Evolutionary conservation across 1,140 invertebrate species (phyloP), one percentile per base, ranked within the genome.

Genomic region (Paracyclopina nana): DNA sequence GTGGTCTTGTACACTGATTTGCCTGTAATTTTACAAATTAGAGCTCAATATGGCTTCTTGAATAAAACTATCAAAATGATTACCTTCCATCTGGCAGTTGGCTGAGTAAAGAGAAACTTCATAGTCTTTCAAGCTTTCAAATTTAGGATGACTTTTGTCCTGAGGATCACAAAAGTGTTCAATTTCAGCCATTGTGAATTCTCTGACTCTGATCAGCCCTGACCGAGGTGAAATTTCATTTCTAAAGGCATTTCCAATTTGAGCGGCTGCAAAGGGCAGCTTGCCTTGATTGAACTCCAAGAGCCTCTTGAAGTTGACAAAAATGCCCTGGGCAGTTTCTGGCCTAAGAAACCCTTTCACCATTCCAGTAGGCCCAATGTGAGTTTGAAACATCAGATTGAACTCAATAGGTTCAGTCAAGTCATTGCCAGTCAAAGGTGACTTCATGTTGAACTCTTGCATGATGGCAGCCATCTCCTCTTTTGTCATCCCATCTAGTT

Each of bases 151-250:
- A 53, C 70, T 73, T 60, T 97, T 95, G 53, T 82, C 71, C 2
- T 57, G 64, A 1, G 91, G 85, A 67, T 98, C 90, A 68, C 92
- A 94, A 65, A 99, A 99, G 69, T 99, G 91, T 64, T 99, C 95
- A 57, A 99, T 99, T 71, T 99, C 95, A 42, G 92, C 94, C 91
- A 99, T 96, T 0, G 91, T 97, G 60, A 99, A 99, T 63, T 99
- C 95, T 60, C 75, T 66, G 1, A 98, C 91, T 61, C 94, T 73
- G 14, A 99, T 79, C 8, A 99, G 70, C 1, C 94, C 94, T 59
- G 92, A 94, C 46, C 94, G 70, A 12, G 95, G 95, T 0, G 94
- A 98, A 55, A 99, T 99, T 72, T 99, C 95, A 71, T 99, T 99
- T 56, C 95, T 75, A 62, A 98, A 99, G 1, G 94, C 80, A 61